Conservation (phyloP, 2,797 vertebrate genomes). For the Sylvilagus floridanus region DNA sequence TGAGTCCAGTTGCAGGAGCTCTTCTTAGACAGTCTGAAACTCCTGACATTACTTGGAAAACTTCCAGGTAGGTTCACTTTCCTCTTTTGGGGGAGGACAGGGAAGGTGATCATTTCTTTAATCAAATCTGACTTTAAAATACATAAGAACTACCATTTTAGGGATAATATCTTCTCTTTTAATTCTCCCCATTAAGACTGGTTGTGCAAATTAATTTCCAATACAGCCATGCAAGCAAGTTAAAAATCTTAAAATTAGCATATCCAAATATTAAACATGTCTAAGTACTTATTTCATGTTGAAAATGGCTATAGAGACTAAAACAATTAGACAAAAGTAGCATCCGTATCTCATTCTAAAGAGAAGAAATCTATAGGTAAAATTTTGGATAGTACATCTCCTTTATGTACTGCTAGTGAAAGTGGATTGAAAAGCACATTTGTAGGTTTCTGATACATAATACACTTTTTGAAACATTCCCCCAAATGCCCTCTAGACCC, state of each 20-base stretch:
- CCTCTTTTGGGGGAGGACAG: not conserved
- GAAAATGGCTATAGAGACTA: not conserved
- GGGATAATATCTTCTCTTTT: not conserved
- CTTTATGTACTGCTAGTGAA: not conserved
- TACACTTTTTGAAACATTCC: not conserved
- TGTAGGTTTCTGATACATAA: not conserved
- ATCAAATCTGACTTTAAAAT: conserved; percentile 39
- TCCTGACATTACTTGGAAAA: not conserved
- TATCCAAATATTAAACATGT: not conserved
- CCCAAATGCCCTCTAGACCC: not conserved
- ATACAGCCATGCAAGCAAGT: not conserved
- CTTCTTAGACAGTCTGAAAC: not conserved
- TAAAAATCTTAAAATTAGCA: not conserved
- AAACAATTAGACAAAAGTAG: not conserved
- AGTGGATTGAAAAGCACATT: too few relatives aligned
- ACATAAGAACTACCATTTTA: not conserved
- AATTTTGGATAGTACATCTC: not conserved
- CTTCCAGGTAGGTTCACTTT: not conserved
- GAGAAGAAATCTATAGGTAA: not conserved
- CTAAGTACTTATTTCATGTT: not conserved
- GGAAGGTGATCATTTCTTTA: not conserved
- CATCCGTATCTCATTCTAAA: not conserved
- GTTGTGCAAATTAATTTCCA: not conserved
- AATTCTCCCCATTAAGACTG: not conserved
- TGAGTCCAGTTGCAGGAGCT: not conserved